phyloP scores from a whole-genome alignment of 2,888 invertebrate species.

The Nineta flava region DNA sequence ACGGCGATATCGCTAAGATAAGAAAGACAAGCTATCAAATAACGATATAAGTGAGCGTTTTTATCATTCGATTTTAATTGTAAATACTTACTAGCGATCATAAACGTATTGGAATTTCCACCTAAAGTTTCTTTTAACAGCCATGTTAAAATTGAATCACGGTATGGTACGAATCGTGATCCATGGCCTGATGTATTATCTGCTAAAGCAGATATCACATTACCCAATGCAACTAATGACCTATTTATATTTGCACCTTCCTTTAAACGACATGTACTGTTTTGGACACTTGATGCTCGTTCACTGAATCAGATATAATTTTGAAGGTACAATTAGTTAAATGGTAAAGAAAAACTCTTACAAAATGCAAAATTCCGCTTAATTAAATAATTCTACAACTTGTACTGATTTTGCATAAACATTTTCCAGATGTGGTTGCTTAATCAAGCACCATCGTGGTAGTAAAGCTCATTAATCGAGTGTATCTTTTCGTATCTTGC shows the following conservation, averaged over 20 bases:
- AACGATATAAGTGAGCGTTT: no score
- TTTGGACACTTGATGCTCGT: conserved; percentile 3
- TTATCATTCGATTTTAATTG: no score
- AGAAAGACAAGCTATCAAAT: not conserved
- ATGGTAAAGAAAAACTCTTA: not conserved
- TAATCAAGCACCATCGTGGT: no score
- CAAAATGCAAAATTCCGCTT: no score
- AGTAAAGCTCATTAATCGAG: no score
- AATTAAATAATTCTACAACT: not conserved
- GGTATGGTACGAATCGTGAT: conserved; percentile 53
- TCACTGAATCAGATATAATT: conserved; percentile 1
- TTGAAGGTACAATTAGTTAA: not conserved
- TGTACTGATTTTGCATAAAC: no score
- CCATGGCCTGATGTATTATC: conserved; percentile 11
- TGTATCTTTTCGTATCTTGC: no score
- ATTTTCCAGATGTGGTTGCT: not conserved
- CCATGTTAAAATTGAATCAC: conserved; percentile 70
- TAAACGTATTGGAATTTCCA: conserved; percentile 59
- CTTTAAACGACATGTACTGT: conserved; percentile 27
- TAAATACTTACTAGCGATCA: conserved; percentile 61
- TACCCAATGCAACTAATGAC: conserved; percentile 64
- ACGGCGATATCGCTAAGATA: conserved; percentile 56
- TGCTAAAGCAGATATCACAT: conserved; percentile 57
- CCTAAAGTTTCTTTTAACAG: conserved; percentile 65
- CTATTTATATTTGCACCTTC: conserved; percentile 62